Base-by-base conservation (phyloP, 1,140 invertebrate genomes). In the Meteorus sp. region DNA sequence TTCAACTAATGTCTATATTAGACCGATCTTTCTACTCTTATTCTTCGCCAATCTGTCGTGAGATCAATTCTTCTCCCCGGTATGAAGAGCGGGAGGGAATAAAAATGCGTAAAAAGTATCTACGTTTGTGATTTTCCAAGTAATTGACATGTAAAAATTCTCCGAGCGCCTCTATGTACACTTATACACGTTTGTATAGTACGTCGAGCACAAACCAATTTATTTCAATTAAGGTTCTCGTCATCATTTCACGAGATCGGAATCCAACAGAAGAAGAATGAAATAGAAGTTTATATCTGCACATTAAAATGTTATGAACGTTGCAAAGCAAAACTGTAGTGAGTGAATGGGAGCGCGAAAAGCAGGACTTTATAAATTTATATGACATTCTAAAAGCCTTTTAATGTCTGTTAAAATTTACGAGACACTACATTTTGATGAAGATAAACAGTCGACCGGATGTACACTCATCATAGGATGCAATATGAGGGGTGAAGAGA, bases 141-240 rank as follows among this genome's bases (percentile, higher is more conserved):
- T 29, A 9, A 4, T 29, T 4, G 15, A 39, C 35, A n/a, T 39
- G 29, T 6, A 39, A 4, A 22, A 56, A 56, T 56, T 56, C 54
- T 20, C 20, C 3, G 43, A 41, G 47, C 54, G 54, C 7, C 15
- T n/a, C n/a, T n/a, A n/a, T n/a, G n/a, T n/a, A n/a, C n/a, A n/a
- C n/a, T n/a, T n/a, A n/a, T n/a, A n/a, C n/a, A n/a, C n/a, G n/a
- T n/a, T n/a, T n/a, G n/a, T 13, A 33, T 33, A 7, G 29, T 33
- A 33, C 13, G 15, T 8, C 8, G 45, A n/a, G 27, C n/a, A 31
- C 41, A 23, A 27, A 23, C 19, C 27, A 56, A 56, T 56, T 56
- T 44, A 56, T n/a, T 56, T 48, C 55, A 56, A 56, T 56, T 56
- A 56, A 56, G 44, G 15, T 56, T 37, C n/a, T n/a, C 55, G 55